Evolutionary conservation across 2,888 invertebrate species (phyloP), one percentile per base, ranked within the genome.

Genomic region (Emmelina monodactyla): DNA sequence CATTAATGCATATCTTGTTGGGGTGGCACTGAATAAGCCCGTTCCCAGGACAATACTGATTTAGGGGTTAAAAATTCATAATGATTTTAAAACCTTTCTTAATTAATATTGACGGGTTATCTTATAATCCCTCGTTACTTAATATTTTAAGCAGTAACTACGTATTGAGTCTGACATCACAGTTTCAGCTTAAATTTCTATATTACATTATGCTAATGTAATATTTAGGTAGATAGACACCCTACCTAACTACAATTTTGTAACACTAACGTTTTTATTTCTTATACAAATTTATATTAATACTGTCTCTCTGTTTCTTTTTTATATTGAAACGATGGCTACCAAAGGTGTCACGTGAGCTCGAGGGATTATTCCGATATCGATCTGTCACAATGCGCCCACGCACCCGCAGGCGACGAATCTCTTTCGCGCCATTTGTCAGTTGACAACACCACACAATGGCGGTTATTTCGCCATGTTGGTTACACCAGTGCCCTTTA

Each of bases 381-480:
- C 49, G 64, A 71, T 71, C 64, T 38, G 14, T 15, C 43, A 55
- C 55, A 51, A 53, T 51, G 51, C 43, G 48, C 45, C 43, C 45
- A 45, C 44, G 48, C 41, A 42, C 36, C 41, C 45, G 42, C 43
- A 47, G 51, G 38, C 40, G 30, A 32, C 32, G 47, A 43, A 49
- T 49, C 51, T 46, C 47, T 49, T 57, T 52, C 49, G 46, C 57
- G 55, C 57, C 65, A 62, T 63, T 61, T 64, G 64, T 60, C 53
- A 54, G 48, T 44, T 50, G 47, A 39, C 44, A 37, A 41, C 48
- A 39, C 43, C 37, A 41, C 59, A 62, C 53, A 56, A 69, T 62
- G 58, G 49, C 48, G 67, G 68, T 70, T 68, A 70, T 46, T 59
- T 62, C 57, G 62, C 65, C 61, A 64, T 72, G 62, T 70, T 73